Base-by-base conservation (phyloP, 1,140 invertebrate species). In the Asbolus verrucosus region DNA sequence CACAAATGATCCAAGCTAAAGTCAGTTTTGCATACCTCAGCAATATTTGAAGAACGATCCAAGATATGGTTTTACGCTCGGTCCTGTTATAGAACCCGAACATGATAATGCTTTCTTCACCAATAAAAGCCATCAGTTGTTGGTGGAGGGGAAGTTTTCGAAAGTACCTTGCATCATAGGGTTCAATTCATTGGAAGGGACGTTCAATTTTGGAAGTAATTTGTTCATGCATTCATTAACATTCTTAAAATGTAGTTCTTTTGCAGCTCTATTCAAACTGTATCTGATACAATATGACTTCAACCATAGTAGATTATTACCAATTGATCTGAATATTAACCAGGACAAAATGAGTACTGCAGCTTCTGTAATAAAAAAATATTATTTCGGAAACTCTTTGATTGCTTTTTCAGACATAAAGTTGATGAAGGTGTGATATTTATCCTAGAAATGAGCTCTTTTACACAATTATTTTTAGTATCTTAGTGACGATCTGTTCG, bases 111-210 rank as follows among this genome's bases (percentile, higher is more conserved):
- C 79, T 6, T 60, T 78, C 13, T 67, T 80, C 15, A 73, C 68
- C 0, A 67, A 63, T 11, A 73, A 75, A 41, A 76, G 73, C 41
- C 74, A 80, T 59, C 73, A 77, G 70, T 21, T 75, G 16, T 54
- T 80, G 27, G 19, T 16, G 18, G 70, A 63, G 11, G 77, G 77
- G 14, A 27, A 74, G 13, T 78, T 78, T 65, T 67, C 75, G 41
- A 70, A 71, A 27, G 74, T 80, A 21, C 76, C 79, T 11, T 69
- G 73, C 3, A 69, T 80, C 6, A 65, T 80, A n/a, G 79, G 79
- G n/a, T 60, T 74, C 9, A 80, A 75, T 70, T 78, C 76, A 6
- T 8, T 62, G 14, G 59, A 62, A 36, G 31, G 30, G n/a, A 38
- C 59, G 1, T 62, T n/a, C 24, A 39, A 62, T 62, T 36, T 39